Evolutionary conservation across 2,797 vertebrate species (phyloP), one percentile per base, ranked within the genome.

Genomic region (Danio aesculapii): DNA sequence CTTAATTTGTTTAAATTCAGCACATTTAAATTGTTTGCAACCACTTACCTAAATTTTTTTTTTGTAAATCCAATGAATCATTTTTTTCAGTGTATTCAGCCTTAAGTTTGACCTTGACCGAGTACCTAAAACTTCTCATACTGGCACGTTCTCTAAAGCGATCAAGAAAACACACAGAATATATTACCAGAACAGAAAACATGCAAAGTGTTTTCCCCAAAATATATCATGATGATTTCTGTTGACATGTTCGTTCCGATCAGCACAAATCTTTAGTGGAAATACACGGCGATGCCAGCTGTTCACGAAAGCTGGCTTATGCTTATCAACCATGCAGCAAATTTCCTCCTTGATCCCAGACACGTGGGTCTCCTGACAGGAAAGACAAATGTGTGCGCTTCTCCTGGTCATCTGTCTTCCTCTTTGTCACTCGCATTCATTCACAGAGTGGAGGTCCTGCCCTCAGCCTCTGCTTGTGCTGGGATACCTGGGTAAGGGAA

Each of bases 401-500:
- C 16, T 69, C 53, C 49, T 49, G 57, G 19, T 68, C 59, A 53
- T 74, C 12, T 77, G 55, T 81, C 52, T 30, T 17, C 55, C 41
- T 77, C 47, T 80, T 16, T 76, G 13, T 72, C 75, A 82, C 75
- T 86, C 62, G 16, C 52, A 11, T 79, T 62, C 62, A 83, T 78
- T 87, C 79, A 75, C 89, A 94, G 94, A 92, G 86, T 91, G 92
- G 94, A 92, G 92, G 88, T 66, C 90, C 87, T 95, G 95, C 75
- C 92, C 94, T 63, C 93, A 94, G 89, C 92, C 94, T 85, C 84
- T 93, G 84, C 86, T 95, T 88, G 93, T 95, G 83, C 92, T 95
- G 87, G 95, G 94, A 85, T 95, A 92, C 87, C 90, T 95, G 90
- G 95, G 94, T 95, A 94, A 95, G 94, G 89, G 89, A 89, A 86